Evolutionary conservation across 2,797 vertebrate species (phyloP).

Genomic region (Tadarida brasiliensis): DNA sequence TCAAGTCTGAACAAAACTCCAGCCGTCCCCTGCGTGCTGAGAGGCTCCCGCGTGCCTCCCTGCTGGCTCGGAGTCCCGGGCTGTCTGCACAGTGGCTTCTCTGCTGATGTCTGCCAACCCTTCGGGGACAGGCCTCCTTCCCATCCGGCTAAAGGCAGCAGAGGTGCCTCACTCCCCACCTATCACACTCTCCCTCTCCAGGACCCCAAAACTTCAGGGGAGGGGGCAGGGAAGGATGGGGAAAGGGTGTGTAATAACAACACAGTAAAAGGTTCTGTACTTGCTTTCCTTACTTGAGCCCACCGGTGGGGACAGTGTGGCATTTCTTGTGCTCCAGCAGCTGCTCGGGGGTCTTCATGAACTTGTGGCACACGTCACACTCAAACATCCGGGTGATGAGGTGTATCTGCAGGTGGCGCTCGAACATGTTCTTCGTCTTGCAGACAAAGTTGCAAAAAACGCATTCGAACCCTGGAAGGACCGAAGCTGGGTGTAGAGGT

Average conservation of each 20-base stretch:
- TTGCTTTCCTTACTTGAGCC: slow-evolving; percentile 99
- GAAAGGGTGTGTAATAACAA: slow-evolving; percentile 86
- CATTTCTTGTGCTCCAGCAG: slow-evolving; percentile 99
- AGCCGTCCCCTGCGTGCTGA: background rate
- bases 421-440: slow-evolving; percentile 99
- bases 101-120: background rate
- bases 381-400: slow-evolving; percentile 99
- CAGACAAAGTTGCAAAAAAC: slow-evolving; percentile 99
- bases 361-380: slow-evolving; percentile 99
- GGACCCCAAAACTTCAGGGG: slow-evolving; percentile 57
- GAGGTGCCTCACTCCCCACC: background rate
- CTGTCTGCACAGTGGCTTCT: background rate
- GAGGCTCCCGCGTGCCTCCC: background rate
- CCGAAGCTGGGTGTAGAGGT: slow-evolving; percentile 74
- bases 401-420: slow-evolving; percentile 99
- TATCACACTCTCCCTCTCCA: background rate
- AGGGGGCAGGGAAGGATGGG: background rate
- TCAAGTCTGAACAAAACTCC: background rate
- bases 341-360: slow-evolving; percentile 99
- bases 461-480: slow-evolving; percentile 96
- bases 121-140: background rate
- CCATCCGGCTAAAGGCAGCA: background rate
- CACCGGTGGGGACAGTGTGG: slow-evolving; percentile 99
- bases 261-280: slow-evolving; percentile 94
- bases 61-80: background rate